Conservation (phyloP, 2,888 invertebrate species). For the Iselma pallidipennis region DNA sequence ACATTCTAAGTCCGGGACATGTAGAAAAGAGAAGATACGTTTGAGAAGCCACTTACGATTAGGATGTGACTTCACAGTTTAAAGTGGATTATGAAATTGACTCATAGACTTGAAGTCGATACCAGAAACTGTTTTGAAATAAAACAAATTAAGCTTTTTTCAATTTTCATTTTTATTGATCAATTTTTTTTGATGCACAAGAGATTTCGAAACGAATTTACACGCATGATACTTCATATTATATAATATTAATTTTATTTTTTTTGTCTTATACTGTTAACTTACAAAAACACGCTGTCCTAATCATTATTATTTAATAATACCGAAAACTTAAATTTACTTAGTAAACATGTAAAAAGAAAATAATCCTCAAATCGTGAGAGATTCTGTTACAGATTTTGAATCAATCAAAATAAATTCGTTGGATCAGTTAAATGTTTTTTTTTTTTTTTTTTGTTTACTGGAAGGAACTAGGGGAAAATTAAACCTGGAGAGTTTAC, state of each 20-base stretch:
- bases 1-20: too few relatives aligned
- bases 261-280: too few relatives aligned
- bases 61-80: too few relatives aligned
- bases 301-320: not conserved
- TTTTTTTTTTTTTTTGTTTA: not conserved
- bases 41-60: too few relatives aligned
- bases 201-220: not conserved
- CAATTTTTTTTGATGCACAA: not conserved
- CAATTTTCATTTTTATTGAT: too few relatives aligned
- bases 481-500: not conserved
- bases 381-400: not conserved
- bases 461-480: not conserved
- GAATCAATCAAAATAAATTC: not conserved
- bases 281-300: not conserved
- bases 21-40: too few relatives aligned
- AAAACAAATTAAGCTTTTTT: too few relatives aligned
- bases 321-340: not conserved
- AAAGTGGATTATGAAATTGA: too few relatives aligned
- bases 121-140: too few relatives aligned
- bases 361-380: too few relatives aligned
- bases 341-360: too few relatives aligned
- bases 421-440: not conserved
- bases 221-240: not conserved
- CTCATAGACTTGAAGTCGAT: too few relatives aligned
- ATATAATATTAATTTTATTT: not conserved